These are phyloP conservation scores for Rhinopithecus roxellana DNA, from an alignment of 2,113 vertebrate genomes.

Conservation along the genomic window DNA sequence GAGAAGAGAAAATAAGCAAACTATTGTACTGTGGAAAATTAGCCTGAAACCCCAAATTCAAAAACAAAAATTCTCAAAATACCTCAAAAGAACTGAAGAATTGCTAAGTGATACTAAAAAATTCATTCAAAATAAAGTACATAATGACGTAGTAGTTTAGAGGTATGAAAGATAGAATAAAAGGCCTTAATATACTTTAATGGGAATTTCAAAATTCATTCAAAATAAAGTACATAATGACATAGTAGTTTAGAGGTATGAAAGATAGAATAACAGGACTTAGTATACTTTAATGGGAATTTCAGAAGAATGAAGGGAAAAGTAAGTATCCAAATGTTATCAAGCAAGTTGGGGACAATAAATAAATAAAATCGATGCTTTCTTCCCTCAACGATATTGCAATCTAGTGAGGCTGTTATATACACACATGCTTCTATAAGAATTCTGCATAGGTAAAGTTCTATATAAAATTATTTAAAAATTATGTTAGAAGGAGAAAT, in stretches of 20 bases:
- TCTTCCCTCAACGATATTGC: neutral
- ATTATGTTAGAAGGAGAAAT: neutral
- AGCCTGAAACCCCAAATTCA: neutral
- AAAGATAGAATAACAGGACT: neutral
- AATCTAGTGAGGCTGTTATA: neutral
- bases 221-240: neutral
- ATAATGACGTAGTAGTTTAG: neutral
- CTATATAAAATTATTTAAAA: neutral
- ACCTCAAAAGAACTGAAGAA: neutral
- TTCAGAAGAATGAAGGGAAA: neutral
- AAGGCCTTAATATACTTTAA: neutral
- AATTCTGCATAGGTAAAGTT: neutral
- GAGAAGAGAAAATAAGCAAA: neutral
- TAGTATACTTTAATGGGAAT: neutral
- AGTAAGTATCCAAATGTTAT: neutral
- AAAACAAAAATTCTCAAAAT: neutral
- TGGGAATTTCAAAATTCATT: neutral
- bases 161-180: neutral
- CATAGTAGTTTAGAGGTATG: neutral
- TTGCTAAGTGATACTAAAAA: neutral
- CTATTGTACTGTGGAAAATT: neutral
- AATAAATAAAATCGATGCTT: neutral
- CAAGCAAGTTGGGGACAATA: neutral
- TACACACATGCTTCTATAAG: neutral
- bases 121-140: neutral